Evolutionary conservation across 2,113 vertebrate genomes (phyloP), one percentile per base, ranked within the genome.

Genomic region (Gavialis gangeticus): DNA sequence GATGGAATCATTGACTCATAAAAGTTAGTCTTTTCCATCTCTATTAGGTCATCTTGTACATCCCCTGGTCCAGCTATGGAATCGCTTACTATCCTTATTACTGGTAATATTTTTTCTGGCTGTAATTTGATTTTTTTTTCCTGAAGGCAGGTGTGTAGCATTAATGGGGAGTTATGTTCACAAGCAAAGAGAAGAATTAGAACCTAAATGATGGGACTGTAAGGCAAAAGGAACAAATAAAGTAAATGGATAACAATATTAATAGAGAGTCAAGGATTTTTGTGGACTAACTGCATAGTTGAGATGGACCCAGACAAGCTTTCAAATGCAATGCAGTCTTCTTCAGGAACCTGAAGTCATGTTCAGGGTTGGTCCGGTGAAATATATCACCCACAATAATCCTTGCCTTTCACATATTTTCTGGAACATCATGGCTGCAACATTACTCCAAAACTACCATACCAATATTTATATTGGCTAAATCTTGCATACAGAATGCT

Each of bases 191-290:
- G 87, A 34, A 0, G 5, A 17, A 12, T 12, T 37, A 46, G 57
- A 54, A 34, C 73, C 63, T 90, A 0, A 0, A 12, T 37, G 55
- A 58, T 80, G 55, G 79, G 14, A 91, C 30, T 1, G 69, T 69
- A 76, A 55, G 63, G 58, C 37, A 62, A 76, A 63, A 82, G 64
- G 75, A 79, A 63, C 14, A 63, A 57, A 22, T 66, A 76, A 76
- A 93, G 60, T 15, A 85, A 89, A 91, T 57, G 77, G 93, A 81
- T 89, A 93, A 92, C 77, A 88, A 55, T 88, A 89, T 88, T 91
- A 93, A 95, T 86, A 69, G 46, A 46, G 46, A 46, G 46, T 46
- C 46, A 46, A 46, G 46, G 46, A 46, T 46, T 46, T 46, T 46
- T 46, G 46, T 46, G 8, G 46, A 46, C 46, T 46, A 46, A 46